These are phyloP conservation scores for Ormyrus rosae DNA, from an alignment of 2,888 invertebrate genomes.

Conservation along the genomic window DNA sequence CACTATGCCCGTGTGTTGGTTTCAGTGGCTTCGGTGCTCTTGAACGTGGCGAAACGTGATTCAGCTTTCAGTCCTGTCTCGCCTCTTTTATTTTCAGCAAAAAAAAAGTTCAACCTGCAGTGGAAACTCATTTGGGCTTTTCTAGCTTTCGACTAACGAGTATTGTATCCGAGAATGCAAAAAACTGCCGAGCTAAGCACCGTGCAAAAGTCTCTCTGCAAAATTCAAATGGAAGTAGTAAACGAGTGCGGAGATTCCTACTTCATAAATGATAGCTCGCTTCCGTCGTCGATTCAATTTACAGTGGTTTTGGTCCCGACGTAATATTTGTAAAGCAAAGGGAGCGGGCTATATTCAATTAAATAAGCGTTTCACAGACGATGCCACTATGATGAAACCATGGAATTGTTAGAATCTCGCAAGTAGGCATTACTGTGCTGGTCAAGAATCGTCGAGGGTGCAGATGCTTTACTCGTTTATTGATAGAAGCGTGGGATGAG, in stretches of 20 bases:
- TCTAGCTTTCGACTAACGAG: constrained; percentile 32
- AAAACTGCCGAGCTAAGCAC: constrained; percentile 31
- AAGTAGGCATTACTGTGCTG: too few relatives aligned
- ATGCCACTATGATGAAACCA: too few relatives aligned
- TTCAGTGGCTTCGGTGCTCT: constrained; percentile 28
- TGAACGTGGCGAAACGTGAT: constrained; percentile 27
- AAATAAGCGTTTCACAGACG: too few relatives aligned
- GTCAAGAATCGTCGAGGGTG: too few relatives aligned
- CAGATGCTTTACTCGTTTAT: too few relatives aligned
- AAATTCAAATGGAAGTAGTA: neutral
- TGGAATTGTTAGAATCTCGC: too few relatives aligned
- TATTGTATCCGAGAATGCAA: constrained; percentile 17
- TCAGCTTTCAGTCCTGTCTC: constrained; percentile 17
- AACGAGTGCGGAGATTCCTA: neutral
- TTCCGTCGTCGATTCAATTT: neutral
- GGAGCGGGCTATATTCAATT: too few relatives aligned
- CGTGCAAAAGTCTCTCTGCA: neutral
- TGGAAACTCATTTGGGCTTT: constrained; percentile 39
- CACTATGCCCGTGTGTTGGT: constrained; percentile 15
- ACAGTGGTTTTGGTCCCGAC: too few relatives aligned
- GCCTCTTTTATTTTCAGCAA: constrained; percentile 12
- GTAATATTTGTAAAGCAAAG: too few relatives aligned
- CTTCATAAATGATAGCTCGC: neutral
- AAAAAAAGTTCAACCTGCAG: constrained; percentile 12
- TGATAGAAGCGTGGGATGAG: too few relatives aligned